Evolutionary conservation across 2,113 vertebrate species (phyloP).

Genomic region (Caranx ignobilis): DNA sequence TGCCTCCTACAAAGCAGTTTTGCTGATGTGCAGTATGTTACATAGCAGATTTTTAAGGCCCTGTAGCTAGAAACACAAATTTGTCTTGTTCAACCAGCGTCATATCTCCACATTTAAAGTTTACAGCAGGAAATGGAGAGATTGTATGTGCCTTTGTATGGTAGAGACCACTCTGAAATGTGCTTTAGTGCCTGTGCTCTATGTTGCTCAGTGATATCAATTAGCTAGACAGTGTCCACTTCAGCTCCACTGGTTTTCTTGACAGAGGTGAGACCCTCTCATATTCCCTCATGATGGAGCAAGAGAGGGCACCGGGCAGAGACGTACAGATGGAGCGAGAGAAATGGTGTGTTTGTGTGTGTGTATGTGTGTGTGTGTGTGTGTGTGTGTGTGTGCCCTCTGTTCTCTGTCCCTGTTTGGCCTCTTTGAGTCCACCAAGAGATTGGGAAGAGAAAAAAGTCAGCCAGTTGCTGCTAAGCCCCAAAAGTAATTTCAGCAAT

Average conservation of each 20-base stretch:
- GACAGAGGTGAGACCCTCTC: slow-evolving; percentile 56
- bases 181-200: slow-evolving; percentile 1
- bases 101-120: slow-evolving; percentile 8
- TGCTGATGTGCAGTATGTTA: slow-evolving; percentile 35
- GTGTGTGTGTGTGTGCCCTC: slow-evolving; percentile 22
- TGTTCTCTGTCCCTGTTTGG: slow-evolving; percentile 43
- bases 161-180: not conserved
- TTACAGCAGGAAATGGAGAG: not conserved
- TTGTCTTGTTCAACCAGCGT: slow-evolving; percentile 31
- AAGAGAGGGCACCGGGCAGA: slow-evolving; percentile 14
- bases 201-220: slow-evolving; percentile 12
- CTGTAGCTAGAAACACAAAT: slow-evolving; percentile 3
- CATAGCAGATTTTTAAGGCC: slow-evolving; percentile 15
- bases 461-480: slow-evolving; percentile 58
- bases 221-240: slow-evolving; percentile 39
- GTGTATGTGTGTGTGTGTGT: slow-evolving; percentile 40
- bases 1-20: slow-evolving; percentile 29
- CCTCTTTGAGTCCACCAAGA: slow-evolving; percentile 29
- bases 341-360: slow-evolving; percentile 39
- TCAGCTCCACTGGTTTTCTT: slow-evolving; percentile 43
- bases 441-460: slow-evolving; percentile 40
- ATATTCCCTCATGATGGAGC: slow-evolving; percentile 44
- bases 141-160: not conserved
- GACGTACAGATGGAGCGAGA: slow-evolving; percentile 3
- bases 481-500: slow-evolving; percentile 71